phyloP scores from a whole-genome alignment of 2,888 invertebrate species.

The Meliscaeva auricollis region DNA sequence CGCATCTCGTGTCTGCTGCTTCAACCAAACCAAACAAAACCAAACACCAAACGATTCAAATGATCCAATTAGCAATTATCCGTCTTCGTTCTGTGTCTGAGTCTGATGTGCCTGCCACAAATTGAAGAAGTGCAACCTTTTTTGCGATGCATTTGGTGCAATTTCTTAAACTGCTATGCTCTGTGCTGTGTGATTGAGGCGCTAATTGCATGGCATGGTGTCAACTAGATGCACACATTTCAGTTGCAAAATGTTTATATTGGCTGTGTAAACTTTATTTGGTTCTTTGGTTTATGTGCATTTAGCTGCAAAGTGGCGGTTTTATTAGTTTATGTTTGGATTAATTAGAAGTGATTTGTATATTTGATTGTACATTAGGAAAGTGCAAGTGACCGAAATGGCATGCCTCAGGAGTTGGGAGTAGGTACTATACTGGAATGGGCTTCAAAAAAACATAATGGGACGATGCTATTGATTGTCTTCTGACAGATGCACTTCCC shows the following conservation, averaged over 20 bases:
- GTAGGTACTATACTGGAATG: background rate
- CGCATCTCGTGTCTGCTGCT: slow-evolving; percentile 1
- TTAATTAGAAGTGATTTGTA: slow-evolving; percentile 65
- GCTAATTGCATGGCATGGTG: slow-evolving; percentile 76
- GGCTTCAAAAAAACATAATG: background rate
- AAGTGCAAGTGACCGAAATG: background rate
- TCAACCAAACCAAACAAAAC: too few species aligned
- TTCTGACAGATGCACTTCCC: too few species aligned
- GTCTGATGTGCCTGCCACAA: slow-evolving; percentile 12
- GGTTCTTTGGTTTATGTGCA: slow-evolving; percentile 25
- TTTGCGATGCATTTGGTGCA: slow-evolving; percentile 20
- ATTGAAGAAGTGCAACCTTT: slow-evolving; percentile 46
- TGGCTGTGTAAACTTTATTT: slow-evolving; percentile 26
- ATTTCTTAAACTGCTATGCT: background rate
- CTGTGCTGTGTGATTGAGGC: slow-evolving; percentile 63
- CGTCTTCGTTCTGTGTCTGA: slow-evolving; percentile 16
- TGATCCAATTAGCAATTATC: slow-evolving; percentile 76
- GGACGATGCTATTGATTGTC: background rate
- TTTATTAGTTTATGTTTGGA: slow-evolving; percentile 57
- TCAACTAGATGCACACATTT: slow-evolving; percentile 66
- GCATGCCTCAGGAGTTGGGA: background rate
- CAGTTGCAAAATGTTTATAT: slow-evolving; percentile 38
- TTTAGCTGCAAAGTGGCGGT: slow-evolving; percentile 41
- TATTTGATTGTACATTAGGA: background rate
- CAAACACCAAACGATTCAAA: slow-evolving; percentile 63